phyloP scores from a whole-genome alignment of 2,113 vertebrate genomes.

The Pelecanoides urinatrix region DNA sequence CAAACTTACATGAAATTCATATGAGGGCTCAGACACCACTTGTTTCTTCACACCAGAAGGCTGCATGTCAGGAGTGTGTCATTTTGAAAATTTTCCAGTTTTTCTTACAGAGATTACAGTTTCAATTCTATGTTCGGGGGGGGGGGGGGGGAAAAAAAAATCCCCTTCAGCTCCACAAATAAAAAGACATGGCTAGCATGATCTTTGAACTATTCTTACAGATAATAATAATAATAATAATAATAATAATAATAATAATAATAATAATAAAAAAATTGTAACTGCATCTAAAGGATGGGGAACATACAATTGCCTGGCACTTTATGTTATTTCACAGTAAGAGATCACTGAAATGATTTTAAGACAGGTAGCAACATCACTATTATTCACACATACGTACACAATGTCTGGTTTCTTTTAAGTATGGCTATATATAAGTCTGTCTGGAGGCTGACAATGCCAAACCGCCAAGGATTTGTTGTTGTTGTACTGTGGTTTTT shows the following conservation, averaged over 20 bases:
- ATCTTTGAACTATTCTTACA: conserved; percentile 78
- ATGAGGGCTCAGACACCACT: conserved; percentile 26
- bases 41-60: conserved; percentile 73
- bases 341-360: not conserved
- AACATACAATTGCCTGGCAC: not conserved
- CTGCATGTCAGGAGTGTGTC: conserved; percentile 77
- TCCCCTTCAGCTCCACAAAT: conserved; percentile 79
- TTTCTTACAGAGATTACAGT: conserved; percentile 83
- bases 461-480: not conserved
- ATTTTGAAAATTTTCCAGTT: conserved; percentile 80
- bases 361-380: not conserved
- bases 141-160: conserved; percentile 34
- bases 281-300: not conserved
- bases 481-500: not conserved
- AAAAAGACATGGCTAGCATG: conserved; percentile 77
- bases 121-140: conserved; percentile 73
- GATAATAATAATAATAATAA: not conserved
- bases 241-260: not conserved
- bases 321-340: not conserved
- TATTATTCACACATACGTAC: not conserved
- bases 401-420: not conserved
- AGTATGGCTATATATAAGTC: not conserved
- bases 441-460: not conserved
- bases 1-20: not conserved
- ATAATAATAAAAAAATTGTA: not conserved